Evolutionary conservation across 2,888 invertebrate species (phyloP).

Genomic region (Caenorhabditis drosophilae): DNA sequence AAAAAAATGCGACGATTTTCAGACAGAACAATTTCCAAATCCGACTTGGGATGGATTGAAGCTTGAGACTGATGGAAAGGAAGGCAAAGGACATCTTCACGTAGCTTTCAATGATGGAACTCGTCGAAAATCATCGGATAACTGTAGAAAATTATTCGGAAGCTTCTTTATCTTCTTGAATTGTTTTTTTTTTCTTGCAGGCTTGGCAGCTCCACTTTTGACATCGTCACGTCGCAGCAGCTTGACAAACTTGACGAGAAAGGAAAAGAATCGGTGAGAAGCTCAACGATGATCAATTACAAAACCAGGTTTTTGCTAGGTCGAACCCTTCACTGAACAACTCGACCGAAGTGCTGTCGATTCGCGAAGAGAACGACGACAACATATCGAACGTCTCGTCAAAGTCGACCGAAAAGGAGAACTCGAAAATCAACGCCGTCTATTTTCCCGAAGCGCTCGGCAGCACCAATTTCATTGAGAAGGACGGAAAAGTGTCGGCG

Average conservation of each 20-base stretch:
- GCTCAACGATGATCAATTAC: too few species aligned
- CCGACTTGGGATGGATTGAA: constrained; percentile 66
- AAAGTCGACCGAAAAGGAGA: constrained; percentile 45
- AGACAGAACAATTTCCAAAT: constrained; percentile 39
- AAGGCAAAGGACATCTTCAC: constrained; percentile 35
- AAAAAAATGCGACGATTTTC: neutral
- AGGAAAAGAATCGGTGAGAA: constrained; percentile 37
- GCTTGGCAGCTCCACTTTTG: constrained; percentile 5
- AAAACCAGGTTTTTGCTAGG: too few species aligned
- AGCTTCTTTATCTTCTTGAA: too few species aligned
- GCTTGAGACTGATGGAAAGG: constrained; percentile 27
- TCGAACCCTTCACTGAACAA: constrained; percentile 56
- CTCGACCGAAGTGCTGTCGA: constrained; percentile 51
- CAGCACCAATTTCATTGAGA: constrained; percentile 86
- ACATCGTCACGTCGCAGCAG: constrained; percentile 32
- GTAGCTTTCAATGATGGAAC: constrained; percentile 57
- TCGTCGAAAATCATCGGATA: constrained; percentile 24
- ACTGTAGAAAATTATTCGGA: constrained; percentile 15
- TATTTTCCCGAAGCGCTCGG: constrained; percentile 56
- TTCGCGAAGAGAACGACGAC: constrained; percentile 46
- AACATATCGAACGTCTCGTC: constrained; percentile 42
- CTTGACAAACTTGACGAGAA: constrained; percentile 32
- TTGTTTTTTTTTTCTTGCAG: constrained; percentile 8
- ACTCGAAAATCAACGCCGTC: constrained; percentile 27
- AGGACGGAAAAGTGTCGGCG: constrained; percentile 90